Evolutionary conservation across 92 coral and sea anemone genomes (phyloP), one percentile per base, ranked within the genome.

Genomic region (Epizoanthus illoricatus): DNA sequence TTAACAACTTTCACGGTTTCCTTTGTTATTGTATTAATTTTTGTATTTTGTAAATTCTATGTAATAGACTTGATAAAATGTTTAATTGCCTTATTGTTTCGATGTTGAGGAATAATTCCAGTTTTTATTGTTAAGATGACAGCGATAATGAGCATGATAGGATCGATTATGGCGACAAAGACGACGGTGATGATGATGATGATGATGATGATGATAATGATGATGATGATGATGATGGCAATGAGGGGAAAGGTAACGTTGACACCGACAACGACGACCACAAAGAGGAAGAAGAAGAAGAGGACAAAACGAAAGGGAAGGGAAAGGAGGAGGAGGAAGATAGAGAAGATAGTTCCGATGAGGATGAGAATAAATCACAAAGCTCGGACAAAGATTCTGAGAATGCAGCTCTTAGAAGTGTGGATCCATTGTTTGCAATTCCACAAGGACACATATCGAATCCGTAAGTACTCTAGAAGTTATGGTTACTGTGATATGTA

Each of bases 111-210:
- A 47, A 28, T 49, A 71, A 43, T 20, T 20, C 20, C 59, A 49
- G 3, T 19, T 68, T 71, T 58, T 16, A 23, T 60, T 67, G 19
- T 80, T 54, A 66, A 81, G 81, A 85, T 58, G 69, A 69, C 39
- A 17, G 42, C 12, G 71, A 85, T 2, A 63, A 71, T 17, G 28
- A 71, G 15, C 2, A 52, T 52, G 16, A 52, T 52, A 11, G 9
- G 56, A 13, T 11, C 3, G 85, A 81, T 69, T 65, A 75, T 23
- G 60, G 12, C 33, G 73, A 63, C 19, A 71, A 71, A 3, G 80
- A 71, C 21, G 23, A 15, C 47, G 72, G 57, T 11, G 65, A 54
- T 39, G 21, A 55, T 74, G 47, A 13, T 16, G 43, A 12, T 47
- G n/a, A 65, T 3, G 23, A 57, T 56, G 75, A 63, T 5, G 75